phyloP scores from a whole-genome alignment of 2,888 invertebrate genomes.

The Agrilus biguttatus region DNA sequence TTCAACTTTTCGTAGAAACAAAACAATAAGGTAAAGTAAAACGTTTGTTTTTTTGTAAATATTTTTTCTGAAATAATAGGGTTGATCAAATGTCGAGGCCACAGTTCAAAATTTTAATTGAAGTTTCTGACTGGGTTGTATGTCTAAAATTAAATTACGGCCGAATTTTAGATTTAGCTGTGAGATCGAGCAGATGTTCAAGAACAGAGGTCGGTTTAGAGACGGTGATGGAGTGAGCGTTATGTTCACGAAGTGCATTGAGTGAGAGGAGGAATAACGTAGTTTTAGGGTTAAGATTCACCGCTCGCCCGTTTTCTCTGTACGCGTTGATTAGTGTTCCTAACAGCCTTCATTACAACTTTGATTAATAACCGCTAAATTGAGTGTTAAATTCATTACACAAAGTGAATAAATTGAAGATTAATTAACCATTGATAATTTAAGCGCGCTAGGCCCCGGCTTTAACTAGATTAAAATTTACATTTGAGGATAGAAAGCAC shows the following conservation, averaged over 20 bases:
- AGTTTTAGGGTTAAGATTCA: too few relatives aligned
- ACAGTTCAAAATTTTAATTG: too few relatives aligned
- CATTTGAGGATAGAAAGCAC: slow-evolving; percentile 38
- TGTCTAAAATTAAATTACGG: too few relatives aligned
- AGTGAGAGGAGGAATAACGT: too few relatives aligned
- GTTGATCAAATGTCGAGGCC: too few relatives aligned
- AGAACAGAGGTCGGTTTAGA: background rate
- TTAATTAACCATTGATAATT: slow-evolving; percentile 39
- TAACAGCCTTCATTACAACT: slow-evolving; percentile 38
- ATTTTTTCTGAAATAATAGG: too few relatives aligned
- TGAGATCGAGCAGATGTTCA: slow-evolving; percentile 1
- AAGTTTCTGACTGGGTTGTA: too few relatives aligned
- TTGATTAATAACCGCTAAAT: slow-evolving; percentile 44
- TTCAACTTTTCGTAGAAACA: too few relatives aligned
- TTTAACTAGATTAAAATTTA: slow-evolving; percentile 39
- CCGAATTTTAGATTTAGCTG: background rate
- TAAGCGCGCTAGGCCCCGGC: slow-evolving; percentile 35
- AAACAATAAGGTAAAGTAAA: too few relatives aligned
- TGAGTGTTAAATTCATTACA: slow-evolving; percentile 37
- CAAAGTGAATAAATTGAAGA: slow-evolving; percentile 40
- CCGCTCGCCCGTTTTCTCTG: slow-evolving; percentile 7
- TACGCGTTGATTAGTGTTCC: slow-evolving; percentile 13
- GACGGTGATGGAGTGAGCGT: slow-evolving; percentile 13
- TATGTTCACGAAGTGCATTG: slow-evolving; percentile 21
- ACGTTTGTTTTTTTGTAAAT: too few relatives aligned